Base-by-base conservation (phyloP, 2,888 invertebrate species). In the Therioaphis trifolii region DNA sequence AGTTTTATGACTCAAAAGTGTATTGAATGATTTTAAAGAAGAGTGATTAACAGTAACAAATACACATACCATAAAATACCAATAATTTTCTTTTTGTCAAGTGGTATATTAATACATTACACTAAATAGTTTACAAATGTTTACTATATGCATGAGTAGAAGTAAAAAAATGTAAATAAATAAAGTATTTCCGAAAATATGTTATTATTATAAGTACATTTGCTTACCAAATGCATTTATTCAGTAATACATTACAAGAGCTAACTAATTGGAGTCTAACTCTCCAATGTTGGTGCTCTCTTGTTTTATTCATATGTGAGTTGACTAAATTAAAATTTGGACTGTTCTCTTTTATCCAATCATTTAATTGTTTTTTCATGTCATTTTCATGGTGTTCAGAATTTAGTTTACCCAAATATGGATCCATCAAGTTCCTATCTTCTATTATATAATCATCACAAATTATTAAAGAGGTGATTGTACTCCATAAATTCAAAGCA, bases 221-320 rank as follows among this genome's bases (percentile, higher is more conserved):
- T 61, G 5, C 21, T 63, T 82, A 82, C 82, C 79, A 52, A 2
- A 43, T 27, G 43, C 84, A 84, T 29, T 79, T 80, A n/a, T 43
- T 84, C n/a, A 84, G 24, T n/a, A 84, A 5, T 1, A 52, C 14
- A 66, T 72, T 21, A 55, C 84, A 84, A 35, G 91, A 90, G n/a
- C 90, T 88, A 0, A 91, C 91, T 72, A 94, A 89, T 88, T 93
- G 93, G 76, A 88, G 88, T 74, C 94, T 89, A 84, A 95, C 92
- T 88, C 88, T 90, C 74, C 88, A 88, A 86, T 94, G 92, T 1
- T 91, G 89, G 88, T 94, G 92, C 2, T 90, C 90, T 1, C 91
- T 90, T 43, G 94, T 87, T 63, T 82, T 82, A 49, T 0, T 74
- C 82, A 82, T 72, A 35, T 24, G 18, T 27, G 63, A 35, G 18